These are phyloP conservation scores for Odobenus rosmarus DNA, from an alignment of 2,113 vertebrate genomes.

Conservation along the genomic window DNA sequence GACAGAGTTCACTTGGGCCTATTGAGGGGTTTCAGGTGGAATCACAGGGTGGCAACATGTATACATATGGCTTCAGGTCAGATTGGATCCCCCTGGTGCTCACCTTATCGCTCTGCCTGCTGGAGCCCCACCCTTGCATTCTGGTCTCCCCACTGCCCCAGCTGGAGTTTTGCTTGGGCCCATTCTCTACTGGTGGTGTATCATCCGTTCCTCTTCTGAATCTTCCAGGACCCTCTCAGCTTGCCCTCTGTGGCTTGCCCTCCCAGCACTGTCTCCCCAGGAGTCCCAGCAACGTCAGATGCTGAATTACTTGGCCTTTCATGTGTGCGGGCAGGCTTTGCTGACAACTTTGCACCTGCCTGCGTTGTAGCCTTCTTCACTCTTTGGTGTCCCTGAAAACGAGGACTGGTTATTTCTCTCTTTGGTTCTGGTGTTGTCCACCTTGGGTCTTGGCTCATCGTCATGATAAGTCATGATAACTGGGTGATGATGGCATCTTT, in stretches of 20 bases:
- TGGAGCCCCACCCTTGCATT: neutral
- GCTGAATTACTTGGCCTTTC: neutral
- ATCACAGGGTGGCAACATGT: neutral
- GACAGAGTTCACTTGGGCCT: neutral
- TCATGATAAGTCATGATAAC: neutral
- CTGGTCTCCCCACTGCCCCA: neutral
- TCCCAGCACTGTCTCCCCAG: rapidly evolving
- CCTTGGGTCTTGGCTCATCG: neutral
- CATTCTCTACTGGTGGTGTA: neutral
- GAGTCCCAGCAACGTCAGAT: rapidly evolving
- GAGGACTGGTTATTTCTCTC: neutral
- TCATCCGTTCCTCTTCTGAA: neutral
- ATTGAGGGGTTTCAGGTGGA: neutral
- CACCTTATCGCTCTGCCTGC: neutral
- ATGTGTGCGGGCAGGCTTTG: rapidly evolving
- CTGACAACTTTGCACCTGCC: rapidly evolving
- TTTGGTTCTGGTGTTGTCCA: neutral
- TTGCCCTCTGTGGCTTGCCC: no score
- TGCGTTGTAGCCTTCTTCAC: neutral
- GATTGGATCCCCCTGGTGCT: neutral
- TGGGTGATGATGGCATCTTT: neutral
- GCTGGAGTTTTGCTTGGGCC: neutral
- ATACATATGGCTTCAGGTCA: neutral
- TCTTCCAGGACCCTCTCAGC: neutral
- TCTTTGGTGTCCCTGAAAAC: neutral